phyloP scores from a whole-genome alignment of 2,113 vertebrate species.

The Solea solea region DNA sequence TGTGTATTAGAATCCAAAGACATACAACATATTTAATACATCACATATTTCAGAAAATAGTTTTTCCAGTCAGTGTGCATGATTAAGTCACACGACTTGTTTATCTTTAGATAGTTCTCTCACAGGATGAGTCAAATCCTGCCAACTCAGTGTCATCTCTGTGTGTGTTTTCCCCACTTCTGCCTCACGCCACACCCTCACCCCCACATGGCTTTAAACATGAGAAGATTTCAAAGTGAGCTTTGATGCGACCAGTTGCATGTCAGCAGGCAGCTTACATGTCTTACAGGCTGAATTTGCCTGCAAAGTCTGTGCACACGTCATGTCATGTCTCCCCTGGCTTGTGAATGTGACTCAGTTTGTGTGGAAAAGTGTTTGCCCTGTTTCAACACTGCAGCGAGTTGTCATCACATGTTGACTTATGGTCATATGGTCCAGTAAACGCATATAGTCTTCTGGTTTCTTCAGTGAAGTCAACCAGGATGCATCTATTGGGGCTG shows the following conservation, averaged over 20 bases:
- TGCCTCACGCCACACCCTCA: slow-evolving; percentile 23
- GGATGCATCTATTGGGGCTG: too few relatives aligned
- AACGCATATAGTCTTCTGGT: too few relatives aligned
- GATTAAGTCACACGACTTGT: neutral
- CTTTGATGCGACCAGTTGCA: slow-evolving; percentile 14
- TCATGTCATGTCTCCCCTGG: slow-evolving; percentile 3
- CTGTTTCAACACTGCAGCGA: slow-evolving; percentile 12
- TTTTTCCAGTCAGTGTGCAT: slow-evolving; percentile 3
- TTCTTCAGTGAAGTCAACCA: too few relatives aligned
- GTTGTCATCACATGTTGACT: slow-evolving; percentile 3
- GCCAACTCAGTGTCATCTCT: slow-evolving; percentile 7
- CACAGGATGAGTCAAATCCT: slow-evolving; percentile 18
- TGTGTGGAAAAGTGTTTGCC: slow-evolving; percentile 6
- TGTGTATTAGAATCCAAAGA: neutral
- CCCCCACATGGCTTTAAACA: slow-evolving; percentile 12
- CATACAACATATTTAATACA: neutral
- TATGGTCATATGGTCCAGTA: neutral
- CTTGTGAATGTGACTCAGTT: slow-evolving; percentile 26
- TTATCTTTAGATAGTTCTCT: neutral
- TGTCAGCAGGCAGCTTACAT: slow-evolving; percentile 25
- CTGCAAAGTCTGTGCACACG: neutral
- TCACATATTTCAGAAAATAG: neutral
- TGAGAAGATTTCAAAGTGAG: slow-evolving; percentile 7
- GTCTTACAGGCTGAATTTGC: slow-evolving; percentile 18
- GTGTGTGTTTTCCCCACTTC: slow-evolving; percentile 8